Percentiles rank a stretch among this genome's conserved stretches.
Conservation (phyloP, 2,888 invertebrate species). For the Gymnoscelis rufifasciata region DNA sequence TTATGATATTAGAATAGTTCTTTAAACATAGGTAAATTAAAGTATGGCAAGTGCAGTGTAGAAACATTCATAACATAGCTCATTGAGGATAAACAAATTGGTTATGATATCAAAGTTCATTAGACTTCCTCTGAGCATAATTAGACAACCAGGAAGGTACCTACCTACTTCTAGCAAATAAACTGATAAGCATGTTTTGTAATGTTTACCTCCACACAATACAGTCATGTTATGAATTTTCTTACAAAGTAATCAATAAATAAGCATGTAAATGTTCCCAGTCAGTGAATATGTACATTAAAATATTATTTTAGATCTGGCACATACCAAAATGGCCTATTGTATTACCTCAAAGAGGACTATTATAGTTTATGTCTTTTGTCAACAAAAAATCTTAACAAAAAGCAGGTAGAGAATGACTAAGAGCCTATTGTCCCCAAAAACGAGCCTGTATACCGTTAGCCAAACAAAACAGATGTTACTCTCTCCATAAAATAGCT, state of each 20-base stretch:
- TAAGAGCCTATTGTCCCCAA: constrained; percentile 68
- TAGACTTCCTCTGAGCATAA: background rate
- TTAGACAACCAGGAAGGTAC: too few relatives aligned
- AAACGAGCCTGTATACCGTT: constrained; percentile 70
- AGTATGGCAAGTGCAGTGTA: too few relatives aligned
- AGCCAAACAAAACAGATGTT: constrained; percentile 65
- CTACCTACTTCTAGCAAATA: background rate
- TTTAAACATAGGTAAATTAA: too few relatives aligned
- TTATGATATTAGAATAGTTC: too few relatives aligned
- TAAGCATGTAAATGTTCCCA: background rate
- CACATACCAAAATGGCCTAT: background rate
- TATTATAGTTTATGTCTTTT: constrained; percentile 18
- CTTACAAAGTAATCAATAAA: constrained; percentile 3
- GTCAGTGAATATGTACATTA: background rate
- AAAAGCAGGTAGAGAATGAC: constrained; percentile 67
- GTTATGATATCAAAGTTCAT: background rate
- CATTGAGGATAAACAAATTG: background rate
- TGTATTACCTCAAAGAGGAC: constrained; percentile 7
- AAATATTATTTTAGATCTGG: background rate
- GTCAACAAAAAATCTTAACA: constrained; percentile 47
- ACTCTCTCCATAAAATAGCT: constrained; percentile 57
- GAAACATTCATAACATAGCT: background rate
- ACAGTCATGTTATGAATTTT: too few relatives aligned
- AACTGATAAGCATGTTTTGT: background rate
- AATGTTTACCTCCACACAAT: background rate